A percentile compares a stretch with the other conserved stretches of the same genome.
Conservation (phyloP, 1,140 invertebrate genomes). For the Drosophila nikananu region DNA sequence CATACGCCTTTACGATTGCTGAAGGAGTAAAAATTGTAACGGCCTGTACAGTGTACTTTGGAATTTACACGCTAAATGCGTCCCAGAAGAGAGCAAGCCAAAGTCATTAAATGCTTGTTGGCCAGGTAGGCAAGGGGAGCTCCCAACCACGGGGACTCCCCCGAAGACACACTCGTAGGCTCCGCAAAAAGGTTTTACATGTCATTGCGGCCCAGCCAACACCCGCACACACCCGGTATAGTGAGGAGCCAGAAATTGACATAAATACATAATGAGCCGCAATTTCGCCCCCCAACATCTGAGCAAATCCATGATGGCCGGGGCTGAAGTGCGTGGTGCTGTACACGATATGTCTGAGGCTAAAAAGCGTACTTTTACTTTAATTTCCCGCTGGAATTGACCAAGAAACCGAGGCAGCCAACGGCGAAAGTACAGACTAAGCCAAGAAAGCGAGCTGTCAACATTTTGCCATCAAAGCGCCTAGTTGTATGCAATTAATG, state of each 20-base stretch:
- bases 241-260: constrained; percentile 76
- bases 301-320: constrained; percentile 8
- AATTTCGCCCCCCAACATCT: constrained; percentile 58
- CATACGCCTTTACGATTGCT: constrained; percentile 69
- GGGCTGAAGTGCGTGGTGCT: constrained; percentile 55
- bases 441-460: constrained; percentile 65
- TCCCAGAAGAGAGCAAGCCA: constrained; percentile 79
- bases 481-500: constrained; percentile 77
- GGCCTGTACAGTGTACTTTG: constrained; percentile 64
- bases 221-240: constrained; percentile 16
- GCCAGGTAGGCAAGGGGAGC: constrained; percentile 50
- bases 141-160: constrained; percentile 1
- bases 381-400: constrained; percentile 83
- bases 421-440: constrained; percentile 29
- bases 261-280: constrained; percentile 84
- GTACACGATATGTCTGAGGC: constrained; percentile 41
- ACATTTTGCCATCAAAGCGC: constrained; percentile 60
- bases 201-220: constrained; percentile 61
- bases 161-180: constrained; percentile 38
- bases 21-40: constrained; percentile 77
- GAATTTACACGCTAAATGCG: constrained; percentile 81
- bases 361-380: constrained; percentile 83
- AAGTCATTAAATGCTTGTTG: constrained; percentile 78
- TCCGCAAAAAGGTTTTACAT: constrained; percentile 79
- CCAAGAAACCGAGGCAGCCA: constrained; percentile 48